Conservation (phyloP, 2,888 invertebrate genomes). For the Sinotaia quadrata region DNA sequence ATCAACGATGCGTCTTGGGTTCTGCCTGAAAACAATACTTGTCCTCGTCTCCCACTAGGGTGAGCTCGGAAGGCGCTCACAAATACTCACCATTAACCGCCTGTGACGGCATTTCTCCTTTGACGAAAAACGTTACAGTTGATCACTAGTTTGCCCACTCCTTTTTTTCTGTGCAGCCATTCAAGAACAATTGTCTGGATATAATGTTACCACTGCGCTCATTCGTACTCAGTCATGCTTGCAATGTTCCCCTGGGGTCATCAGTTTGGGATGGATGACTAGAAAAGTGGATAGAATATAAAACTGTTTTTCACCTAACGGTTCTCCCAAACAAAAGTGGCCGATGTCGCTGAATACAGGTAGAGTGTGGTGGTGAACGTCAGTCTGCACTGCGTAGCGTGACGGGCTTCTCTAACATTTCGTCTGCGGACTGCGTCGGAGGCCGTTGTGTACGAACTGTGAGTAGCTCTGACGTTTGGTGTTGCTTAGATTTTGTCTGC, state of each 20-base stretch:
- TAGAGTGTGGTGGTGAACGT: no score
- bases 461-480: no score
- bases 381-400: no score
- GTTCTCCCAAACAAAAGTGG: not conserved
- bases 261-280: not conserved
- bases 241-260: conserved; percentile 6
- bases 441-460: no score
- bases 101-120: no score
- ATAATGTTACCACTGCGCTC: not conserved
- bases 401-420: no score
- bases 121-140: conserved; percentile 11
- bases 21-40: not conserved
- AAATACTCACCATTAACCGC: no score
- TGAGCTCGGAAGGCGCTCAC: no score
- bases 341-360: no score
- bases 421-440: no score
- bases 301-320: not conserved
- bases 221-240: conserved; percentile 8
- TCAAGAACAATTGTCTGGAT: conserved; percentile 1
- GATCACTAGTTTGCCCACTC: conserved; percentile 1
- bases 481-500: no score
- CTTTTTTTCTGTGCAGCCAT: not conserved
- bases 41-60: no score
- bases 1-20: not conserved
- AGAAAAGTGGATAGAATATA: conserved; percentile 5